Evolutionary conservation across 23 tunicate genomes (phyloP).

Genomic region (Clavelina lepadiformis): DNA sequence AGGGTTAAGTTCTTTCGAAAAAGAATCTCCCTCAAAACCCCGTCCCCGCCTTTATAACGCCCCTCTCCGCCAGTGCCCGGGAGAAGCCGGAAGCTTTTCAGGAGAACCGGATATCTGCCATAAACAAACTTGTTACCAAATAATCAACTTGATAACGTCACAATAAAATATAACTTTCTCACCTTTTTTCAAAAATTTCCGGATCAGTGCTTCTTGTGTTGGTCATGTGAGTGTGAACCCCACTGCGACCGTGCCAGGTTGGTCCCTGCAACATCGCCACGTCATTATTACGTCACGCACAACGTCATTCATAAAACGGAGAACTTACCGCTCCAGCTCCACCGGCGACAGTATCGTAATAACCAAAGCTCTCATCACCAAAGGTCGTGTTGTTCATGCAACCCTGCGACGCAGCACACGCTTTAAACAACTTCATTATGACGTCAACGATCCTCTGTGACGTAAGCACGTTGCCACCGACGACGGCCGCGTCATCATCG

Average conservation of each 20-base stretch:
- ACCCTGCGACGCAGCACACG: constrained; percentile 95
- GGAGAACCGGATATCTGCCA: too few species aligned
- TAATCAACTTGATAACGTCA: too few species aligned
- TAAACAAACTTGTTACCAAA: too few species aligned
- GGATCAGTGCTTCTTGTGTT: constrained; percentile 98
- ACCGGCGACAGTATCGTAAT: constrained; percentile 98
- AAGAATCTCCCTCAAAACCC: too few species aligned
- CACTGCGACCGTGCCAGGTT: constrained; percentile 91
- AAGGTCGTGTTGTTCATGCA: constrained; percentile 98
- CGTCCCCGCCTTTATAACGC: too few species aligned
- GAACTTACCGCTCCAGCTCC: constrained; percentile 98
- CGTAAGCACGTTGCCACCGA: constrained; percentile 95
- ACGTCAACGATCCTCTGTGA: constrained; percentile 97
- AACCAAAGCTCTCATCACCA: constrained; percentile 89
- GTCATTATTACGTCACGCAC: too few species aligned
- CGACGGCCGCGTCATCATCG: constrained; percentile 87
- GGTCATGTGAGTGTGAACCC: constrained; percentile 97
- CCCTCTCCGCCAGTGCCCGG: too few species aligned
- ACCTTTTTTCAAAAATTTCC: constrained; percentile 87
- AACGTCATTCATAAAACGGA: too few species aligned
- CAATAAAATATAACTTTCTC: too few species aligned
- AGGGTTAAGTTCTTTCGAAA: too few species aligned
- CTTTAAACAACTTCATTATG: constrained; percentile 66
- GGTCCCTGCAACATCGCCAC: constrained; percentile 92
- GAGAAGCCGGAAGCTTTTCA: too few species aligned